Evolutionary conservation across 2,113 vertebrate species (phyloP), one percentile per base, ranked within the genome.

Genomic region (Mustela lutreola): DNA sequence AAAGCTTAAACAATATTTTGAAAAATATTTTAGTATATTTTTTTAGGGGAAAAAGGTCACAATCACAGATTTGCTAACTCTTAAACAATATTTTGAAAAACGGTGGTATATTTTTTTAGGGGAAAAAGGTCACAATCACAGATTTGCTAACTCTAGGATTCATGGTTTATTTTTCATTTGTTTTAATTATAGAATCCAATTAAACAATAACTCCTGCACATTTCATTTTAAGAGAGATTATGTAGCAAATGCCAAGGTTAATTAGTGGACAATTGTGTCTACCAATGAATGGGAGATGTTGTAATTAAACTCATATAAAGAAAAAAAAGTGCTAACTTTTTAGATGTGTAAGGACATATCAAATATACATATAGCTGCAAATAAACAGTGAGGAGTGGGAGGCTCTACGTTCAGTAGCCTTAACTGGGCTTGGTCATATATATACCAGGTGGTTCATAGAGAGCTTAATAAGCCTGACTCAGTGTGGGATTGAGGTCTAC

Each of bases 131-230:
- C 42, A 67, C 11, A 94, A 96, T 85, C 65, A 92, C 58, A 95
- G 26, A 60, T 97, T 94, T 97, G 95, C 97, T 95, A 93, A 96
- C 50, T 56, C 73, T 97, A 79, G 87, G 95, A 67, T 93, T 93
- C 87, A 91, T 92, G 89, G 24, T 31, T 97, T 62, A 97, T 97
- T 98, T 98, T 91, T 89, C 48, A 60, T 94, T 97, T 42, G 94
- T 97, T 96, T 96, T 28, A 93, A 96, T 96, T 31, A 94, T 36
- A 97, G 56, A 36, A 81, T 58, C 76, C 88, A 94, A 97, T 96
- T 97, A 97, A 98, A 96, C 91, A 98, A 56, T 67, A 82, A 70
- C 88, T 65, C 78, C 82, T 96, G 73, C 81, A 88, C 78, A 11
- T 60, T 97, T 85, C n/a, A 42, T 94, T 97, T 48, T 89, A 91